A percentile compares a stretch with the other conserved stretches of the same genome.
Evolutionary conservation across 2,797 vertebrate genomes (phyloP).

Genomic region (Microctenopoma stevenorrisi): DNA sequence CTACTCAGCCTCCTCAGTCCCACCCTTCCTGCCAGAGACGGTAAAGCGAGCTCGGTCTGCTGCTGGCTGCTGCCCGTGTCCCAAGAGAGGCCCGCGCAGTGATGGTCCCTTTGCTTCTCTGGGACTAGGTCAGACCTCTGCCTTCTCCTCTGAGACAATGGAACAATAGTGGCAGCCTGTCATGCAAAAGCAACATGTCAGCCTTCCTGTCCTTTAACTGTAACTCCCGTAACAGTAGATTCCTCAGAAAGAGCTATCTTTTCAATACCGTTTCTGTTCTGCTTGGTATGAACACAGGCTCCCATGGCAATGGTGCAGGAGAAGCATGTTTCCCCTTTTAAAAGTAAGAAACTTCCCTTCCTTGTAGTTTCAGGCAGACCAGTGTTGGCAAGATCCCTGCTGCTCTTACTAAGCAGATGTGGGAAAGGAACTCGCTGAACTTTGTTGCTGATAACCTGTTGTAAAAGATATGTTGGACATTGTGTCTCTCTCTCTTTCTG

Average conservation of each 20-base stretch:
- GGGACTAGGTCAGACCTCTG: conserved; percentile 26
- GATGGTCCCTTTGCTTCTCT: conserved; percentile 12
- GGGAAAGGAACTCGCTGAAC: background rate
- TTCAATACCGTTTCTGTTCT: conserved; percentile 2
- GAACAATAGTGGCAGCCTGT: conserved; percentile 20
- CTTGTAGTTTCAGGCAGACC: conserved; percentile 9
- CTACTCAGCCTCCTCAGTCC: conserved; percentile 12
- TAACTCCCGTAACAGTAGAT: background rate
- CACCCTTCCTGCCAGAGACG: conserved; percentile 13
- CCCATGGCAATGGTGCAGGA: background rate
- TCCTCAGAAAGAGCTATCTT: conserved; percentile 5
- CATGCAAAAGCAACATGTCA: conserved; percentile 22
- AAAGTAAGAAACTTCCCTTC: background rate
- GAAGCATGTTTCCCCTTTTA: background rate
- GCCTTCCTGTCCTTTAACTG: background rate
- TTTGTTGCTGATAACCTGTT: conserved; percentile 28
- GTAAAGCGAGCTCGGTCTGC: conserved; percentile 19
- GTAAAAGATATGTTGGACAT: background rate
- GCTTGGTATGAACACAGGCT: background rate
- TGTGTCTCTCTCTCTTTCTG: conserved; percentile 1
- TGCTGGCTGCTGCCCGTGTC: conserved; percentile 25
- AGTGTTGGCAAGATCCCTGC: background rate
- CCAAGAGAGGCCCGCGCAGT: conserved; percentile 28
- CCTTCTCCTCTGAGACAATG: conserved; percentile 18
- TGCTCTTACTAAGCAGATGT: background rate